phyloP scores from a whole-genome alignment of 1,140 invertebrate species.

The Metopolophium dirhodum region DNA sequence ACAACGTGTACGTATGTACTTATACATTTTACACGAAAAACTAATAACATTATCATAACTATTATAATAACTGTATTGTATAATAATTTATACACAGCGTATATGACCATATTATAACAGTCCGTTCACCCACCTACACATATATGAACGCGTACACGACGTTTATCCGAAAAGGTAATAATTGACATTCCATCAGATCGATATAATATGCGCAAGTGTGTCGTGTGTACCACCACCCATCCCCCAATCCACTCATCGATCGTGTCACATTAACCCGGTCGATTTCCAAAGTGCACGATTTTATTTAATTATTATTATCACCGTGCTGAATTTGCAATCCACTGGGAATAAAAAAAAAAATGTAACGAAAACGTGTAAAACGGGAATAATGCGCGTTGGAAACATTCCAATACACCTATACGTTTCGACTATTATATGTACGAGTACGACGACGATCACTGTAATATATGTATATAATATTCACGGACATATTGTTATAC shows the following conservation, averaged over 20 bases:
- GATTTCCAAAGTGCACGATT: constrained; percentile 15
- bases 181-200: constrained; percentile 17
- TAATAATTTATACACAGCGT: background rate
- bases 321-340: background rate
- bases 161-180: background rate
- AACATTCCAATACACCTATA: constrained; percentile 11
- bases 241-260: background rate
- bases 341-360: background rate
- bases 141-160: background rate
- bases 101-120: background rate
- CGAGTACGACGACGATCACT: background rate
- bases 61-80: constrained; percentile 2
- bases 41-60: background rate
- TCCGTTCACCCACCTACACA: background rate
- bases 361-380: background rate
- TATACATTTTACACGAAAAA: background rate
- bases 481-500: constrained; percentile 17
- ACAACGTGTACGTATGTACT: background rate
- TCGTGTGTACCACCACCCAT: background rate
- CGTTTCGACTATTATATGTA: background rate
- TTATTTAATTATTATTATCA: constrained; percentile 31
- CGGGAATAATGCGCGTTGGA: background rate
- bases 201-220: background rate
- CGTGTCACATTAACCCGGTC: constrained; percentile 1
- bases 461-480: background rate